Conservation (phyloP, 1,140 invertebrate species). For the Drosophila burlai region DNA sequence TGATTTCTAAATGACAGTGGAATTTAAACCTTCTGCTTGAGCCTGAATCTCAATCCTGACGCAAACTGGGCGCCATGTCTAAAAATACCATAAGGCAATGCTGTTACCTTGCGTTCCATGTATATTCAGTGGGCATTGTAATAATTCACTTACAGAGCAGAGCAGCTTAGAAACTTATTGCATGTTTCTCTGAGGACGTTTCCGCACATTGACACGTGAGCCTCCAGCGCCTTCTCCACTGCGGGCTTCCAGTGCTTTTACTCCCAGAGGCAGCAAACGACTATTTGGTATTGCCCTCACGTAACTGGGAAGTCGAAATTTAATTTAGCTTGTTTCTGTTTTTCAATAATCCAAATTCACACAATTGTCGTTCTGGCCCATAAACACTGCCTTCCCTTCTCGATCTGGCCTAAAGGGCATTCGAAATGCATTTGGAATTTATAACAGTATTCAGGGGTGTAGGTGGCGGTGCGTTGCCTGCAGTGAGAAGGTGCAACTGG, state of each 20-base stretch:
- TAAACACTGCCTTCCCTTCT: not conserved
- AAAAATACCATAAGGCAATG: not conserved
- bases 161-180: not conserved
- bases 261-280: not conserved
- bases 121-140: not conserved
- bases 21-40: not conserved
- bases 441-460: slow-evolving; percentile 5
- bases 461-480: not conserved
- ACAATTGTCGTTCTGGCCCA: slow-evolving; percentile 54
- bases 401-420: slow-evolving; percentile 13
- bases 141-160: not conserved
- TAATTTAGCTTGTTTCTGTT: slow-evolving; percentile 68
- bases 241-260: not conserved
- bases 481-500: slow-evolving; percentile 1
- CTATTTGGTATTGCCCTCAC: slow-evolving; percentile 49
- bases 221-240: not conserved
- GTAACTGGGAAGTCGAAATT: slow-evolving; percentile 59
- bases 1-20: not conserved
- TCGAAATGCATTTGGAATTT: slow-evolving; percentile 51
- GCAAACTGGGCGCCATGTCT: not conserved
- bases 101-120: not conserved
- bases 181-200: not conserved
- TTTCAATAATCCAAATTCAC: slow-evolving; percentile 59
- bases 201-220: slow-evolving; percentile 8
- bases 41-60: not conserved